phyloP scores from a whole-genome alignment of 2,113 vertebrate genomes.

The Verasper variegatus region DNA sequence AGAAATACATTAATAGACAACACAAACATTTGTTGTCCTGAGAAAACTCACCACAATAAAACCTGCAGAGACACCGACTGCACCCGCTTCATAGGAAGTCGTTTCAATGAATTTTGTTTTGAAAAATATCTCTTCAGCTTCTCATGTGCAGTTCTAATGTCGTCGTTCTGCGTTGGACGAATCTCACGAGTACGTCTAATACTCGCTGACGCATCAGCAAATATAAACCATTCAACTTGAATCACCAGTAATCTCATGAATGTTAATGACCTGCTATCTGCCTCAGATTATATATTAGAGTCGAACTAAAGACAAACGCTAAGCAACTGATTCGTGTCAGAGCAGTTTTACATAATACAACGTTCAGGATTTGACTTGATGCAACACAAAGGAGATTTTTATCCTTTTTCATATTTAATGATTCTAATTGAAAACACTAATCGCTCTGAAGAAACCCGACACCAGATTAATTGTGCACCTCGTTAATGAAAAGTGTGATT shows the following conservation, averaged over 20 bases:
- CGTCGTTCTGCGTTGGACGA: too few relatives aligned
- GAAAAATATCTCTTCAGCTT: too few relatives aligned
- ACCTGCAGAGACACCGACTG: too few relatives aligned
- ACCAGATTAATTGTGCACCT: too few relatives aligned
- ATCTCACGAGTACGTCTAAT: background rate
- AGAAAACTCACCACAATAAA: too few relatives aligned
- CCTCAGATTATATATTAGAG: slow-evolving; percentile 9
- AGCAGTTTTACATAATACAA: background rate
- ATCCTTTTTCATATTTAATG: background rate
- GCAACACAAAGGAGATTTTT: background rate
- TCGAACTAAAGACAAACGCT: slow-evolving; percentile 7
- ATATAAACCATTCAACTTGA: slow-evolving; percentile 14
- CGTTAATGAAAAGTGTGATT: too few relatives aligned
- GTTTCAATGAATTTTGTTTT: too few relatives aligned
- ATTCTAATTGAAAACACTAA: too few relatives aligned
- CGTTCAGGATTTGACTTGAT: background rate
- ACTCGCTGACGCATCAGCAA: slow-evolving; percentile 11
- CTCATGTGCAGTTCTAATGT: background rate
- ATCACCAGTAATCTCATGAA: slow-evolving; percentile 22
- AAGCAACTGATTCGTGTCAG: background rate
- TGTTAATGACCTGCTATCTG: slow-evolving; percentile 31
- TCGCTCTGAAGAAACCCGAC: too few relatives aligned
- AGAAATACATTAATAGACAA: too few relatives aligned
- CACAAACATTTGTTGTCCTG: too few relatives aligned
- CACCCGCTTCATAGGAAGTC: too few relatives aligned